Evolutionary conservation across 1,140 invertebrate genomes (phyloP).

Genomic region (Theocolax elegans): DNA sequence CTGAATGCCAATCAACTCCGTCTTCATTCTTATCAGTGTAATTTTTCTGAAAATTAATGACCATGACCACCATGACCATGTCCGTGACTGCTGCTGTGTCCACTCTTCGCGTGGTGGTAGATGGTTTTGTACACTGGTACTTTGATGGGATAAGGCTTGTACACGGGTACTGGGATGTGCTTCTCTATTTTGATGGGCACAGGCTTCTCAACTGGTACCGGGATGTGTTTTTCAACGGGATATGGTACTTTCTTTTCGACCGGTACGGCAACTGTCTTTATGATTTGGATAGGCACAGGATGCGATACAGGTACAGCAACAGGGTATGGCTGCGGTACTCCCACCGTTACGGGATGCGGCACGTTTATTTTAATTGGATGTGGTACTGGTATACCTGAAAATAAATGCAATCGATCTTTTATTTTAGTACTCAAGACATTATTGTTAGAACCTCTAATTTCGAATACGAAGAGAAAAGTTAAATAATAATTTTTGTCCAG

Average conservation of each 20-base stretch:
- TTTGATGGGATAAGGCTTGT: conserved; percentile 80
- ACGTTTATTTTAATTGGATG: conserved; percentile 77
- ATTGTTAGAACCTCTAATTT: too few relatives aligned
- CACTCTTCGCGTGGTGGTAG: conserved; percentile 74
- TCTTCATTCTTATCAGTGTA: too few relatives aligned
- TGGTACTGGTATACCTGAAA: conserved; percentile 72
- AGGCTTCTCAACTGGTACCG: conserved; percentile 74
- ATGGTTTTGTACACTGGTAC: conserved; percentile 82
- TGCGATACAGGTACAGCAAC: conserved; percentile 63
- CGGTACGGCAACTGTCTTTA: conserved; percentile 69
- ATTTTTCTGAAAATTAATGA: not conserved
- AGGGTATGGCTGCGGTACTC: conserved; percentile 71
- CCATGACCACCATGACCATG: conserved; percentile 21
- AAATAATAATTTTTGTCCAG: too few relatives aligned
- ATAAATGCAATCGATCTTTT: too few relatives aligned
- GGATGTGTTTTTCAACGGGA: conserved; percentile 72
- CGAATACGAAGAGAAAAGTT: too few relatives aligned
- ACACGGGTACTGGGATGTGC: conserved; percentile 77
- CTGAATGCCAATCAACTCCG: too few relatives aligned
- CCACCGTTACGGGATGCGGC: conserved; percentile 77
- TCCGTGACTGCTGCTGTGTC: conserved; percentile 22
- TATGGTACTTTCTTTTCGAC: conserved; percentile 75
- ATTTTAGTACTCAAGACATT: too few relatives aligned
- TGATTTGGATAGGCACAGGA: conserved; percentile 62
- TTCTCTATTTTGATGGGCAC: conserved; percentile 78